A percentile compares a stretch with the other conserved stretches of the same genome.
phyloP scores from a whole-genome alignment of 2,888 invertebrate species.

The Ichneumoninae sp. region DNA sequence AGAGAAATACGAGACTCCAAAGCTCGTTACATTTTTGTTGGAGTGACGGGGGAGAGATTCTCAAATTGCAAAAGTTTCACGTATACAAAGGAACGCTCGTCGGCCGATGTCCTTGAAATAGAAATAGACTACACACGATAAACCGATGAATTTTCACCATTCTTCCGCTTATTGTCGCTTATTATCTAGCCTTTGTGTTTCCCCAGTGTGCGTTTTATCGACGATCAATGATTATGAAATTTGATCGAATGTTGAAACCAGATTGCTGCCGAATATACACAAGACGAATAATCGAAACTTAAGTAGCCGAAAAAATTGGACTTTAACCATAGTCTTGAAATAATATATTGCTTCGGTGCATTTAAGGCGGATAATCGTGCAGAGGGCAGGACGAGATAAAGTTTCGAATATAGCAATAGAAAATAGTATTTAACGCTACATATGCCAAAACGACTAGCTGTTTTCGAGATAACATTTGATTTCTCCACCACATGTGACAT shows the following conservation, averaged over 20 bases:
- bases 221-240: conserved; percentile 10
- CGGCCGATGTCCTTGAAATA: neutral
- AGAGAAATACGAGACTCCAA: neutral
- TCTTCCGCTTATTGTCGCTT: conserved; percentile 23
- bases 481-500: neutral
- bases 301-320: neutral
- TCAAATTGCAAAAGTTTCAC: conserved; percentile 34
- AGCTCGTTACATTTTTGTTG: neutral
- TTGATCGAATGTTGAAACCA: conserved; percentile 37
- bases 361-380: conserved; percentile 28
- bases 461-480: conserved; percentile 22
- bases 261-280: too few relatives aligned
- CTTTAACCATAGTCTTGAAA: conserved; percentile 20
- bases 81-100: conserved; percentile 41
- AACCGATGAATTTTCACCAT: conserved; percentile 21
- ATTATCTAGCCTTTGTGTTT: neutral
- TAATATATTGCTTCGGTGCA: conserved; percentile 26
- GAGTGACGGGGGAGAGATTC: conserved; percentile 13
- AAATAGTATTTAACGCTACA: conserved; percentile 4
- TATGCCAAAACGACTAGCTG: conserved; percentile 3
- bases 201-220: neutral
- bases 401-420: neutral
- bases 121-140: neutral
- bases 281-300: neutral
- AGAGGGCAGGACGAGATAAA: too few relatives aligned